Evolutionary conservation across 92 coral and sea anemone species (phyloP).

Genomic region (Desmophyllum pertusum): DNA sequence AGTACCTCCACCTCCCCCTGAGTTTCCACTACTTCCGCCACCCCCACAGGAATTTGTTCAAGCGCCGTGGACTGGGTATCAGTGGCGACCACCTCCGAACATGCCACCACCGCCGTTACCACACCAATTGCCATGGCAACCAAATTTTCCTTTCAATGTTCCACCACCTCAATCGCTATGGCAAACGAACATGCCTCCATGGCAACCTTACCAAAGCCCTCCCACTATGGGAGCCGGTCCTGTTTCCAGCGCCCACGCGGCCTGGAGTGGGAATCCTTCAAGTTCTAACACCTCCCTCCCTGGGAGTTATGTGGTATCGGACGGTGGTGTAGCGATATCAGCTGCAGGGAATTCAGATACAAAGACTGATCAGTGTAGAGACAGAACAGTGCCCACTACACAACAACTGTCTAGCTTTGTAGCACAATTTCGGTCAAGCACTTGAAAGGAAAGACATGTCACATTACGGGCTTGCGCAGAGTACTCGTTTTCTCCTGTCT

Average conservation of each 20-base stretch:
- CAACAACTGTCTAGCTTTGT: conserved; percentile 28
- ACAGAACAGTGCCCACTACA: conserved; percentile 27
- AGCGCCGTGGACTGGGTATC: conserved; percentile 46
- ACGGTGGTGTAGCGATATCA: background rate
- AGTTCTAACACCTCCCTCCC: background rate
- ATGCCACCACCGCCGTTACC: conserved; percentile 31
- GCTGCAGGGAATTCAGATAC: conserved; percentile 2
- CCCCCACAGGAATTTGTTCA: conserved; percentile 65
- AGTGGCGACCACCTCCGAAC: conserved; percentile 47
- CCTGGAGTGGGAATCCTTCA: background rate
- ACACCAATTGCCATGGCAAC: conserved; percentile 40
- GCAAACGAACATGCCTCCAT: conserved; percentile 26
- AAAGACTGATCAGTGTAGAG: background rate
- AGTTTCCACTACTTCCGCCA: conserved; percentile 54
- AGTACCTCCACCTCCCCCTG: conserved; percentile 21
- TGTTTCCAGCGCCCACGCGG: background rate
- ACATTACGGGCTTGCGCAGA: too few species aligned
- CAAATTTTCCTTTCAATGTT: conserved; percentile 19
- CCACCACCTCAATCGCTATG: conserved; percentile 43
- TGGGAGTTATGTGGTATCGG: background rate
- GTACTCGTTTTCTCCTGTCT: too few species aligned
- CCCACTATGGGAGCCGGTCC: background rate
- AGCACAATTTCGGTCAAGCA: conserved; percentile 25
- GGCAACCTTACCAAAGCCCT: conserved; percentile 48
- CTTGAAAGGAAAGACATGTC: background rate